These are phyloP conservation scores for Bursaphelenchus okinawaensis DNA, from an alignment of 2,888 invertebrate species.

Conservation along the genomic window DNA sequence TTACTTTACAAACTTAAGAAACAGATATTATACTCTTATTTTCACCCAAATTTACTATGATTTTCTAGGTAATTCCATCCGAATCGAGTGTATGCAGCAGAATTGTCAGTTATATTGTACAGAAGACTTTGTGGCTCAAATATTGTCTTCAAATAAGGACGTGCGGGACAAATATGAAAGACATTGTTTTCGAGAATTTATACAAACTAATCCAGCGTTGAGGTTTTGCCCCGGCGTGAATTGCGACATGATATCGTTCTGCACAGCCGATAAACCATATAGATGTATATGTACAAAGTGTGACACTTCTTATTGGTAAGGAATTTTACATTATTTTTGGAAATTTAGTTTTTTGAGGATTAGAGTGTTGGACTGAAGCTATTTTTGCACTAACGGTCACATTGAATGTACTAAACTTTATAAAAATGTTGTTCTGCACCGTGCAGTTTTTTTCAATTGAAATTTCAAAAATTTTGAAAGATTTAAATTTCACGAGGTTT, in stretches of 20 bases:
- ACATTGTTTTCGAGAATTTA: constrained; percentile 90
- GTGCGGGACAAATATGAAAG: constrained; percentile 87
- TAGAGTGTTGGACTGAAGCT: too few species aligned
- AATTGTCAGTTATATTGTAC: constrained; percentile 89
- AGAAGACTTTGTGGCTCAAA: constrained; percentile 50
- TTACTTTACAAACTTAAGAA: too few species aligned
- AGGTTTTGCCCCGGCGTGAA: constrained; percentile 69
- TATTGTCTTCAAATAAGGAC: constrained; percentile 72
- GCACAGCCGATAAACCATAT: constrained; percentile 75
- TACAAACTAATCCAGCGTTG: constrained; percentile 68
- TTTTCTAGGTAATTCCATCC: constrained; percentile 55
- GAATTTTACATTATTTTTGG: not conserved
- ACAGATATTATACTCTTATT: too few species aligned
- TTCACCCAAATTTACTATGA: too few species aligned
- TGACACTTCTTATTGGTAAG: constrained; percentile 79
- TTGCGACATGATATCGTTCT: constrained; percentile 63
- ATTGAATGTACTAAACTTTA: too few species aligned
- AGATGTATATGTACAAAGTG: constrained; percentile 82
- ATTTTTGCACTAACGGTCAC: too few species aligned
- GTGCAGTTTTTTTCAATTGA: too few species aligned
- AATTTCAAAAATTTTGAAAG: too few species aligned
- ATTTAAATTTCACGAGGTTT: too few species aligned
- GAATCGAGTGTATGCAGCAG: constrained; percentile 93
- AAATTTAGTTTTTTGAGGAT: not conserved
- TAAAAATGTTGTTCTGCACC: too few species aligned